Percentiles rank a stretch among this genome's conserved stretches.
These are phyloP conservation scores for Hemichromis elongatus DNA, from an alignment of 2,113 vertebrate species.

Conservation along the genomic window DNA sequence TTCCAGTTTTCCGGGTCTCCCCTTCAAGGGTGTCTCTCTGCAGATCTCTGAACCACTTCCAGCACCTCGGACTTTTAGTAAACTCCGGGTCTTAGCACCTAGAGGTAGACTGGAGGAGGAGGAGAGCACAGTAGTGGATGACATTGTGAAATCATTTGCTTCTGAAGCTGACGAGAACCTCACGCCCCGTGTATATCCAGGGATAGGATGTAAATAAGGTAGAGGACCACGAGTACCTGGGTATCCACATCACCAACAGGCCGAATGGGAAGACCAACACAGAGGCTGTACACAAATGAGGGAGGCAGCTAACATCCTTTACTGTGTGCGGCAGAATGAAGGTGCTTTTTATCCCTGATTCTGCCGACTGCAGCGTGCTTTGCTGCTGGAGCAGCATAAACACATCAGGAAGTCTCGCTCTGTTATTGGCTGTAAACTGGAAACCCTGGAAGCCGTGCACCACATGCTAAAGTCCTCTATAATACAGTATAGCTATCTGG, in stretches of 20 bases:
- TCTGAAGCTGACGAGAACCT: fast-evolving
- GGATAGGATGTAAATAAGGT: fast-evolving
- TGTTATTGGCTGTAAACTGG: not conserved
- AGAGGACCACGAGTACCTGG: not conserved
- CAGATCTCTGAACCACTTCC: not conserved
- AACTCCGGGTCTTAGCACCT: not conserved
- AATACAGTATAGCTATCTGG: fast-evolving
- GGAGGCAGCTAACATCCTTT: not conserved
- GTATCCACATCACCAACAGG: not conserved
- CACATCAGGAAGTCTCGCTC: fast-evolving
- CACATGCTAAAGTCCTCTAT: not conserved
- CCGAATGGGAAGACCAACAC: too few relatives aligned
- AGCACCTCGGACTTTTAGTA: fast-evolving
- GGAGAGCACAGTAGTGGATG: not conserved
- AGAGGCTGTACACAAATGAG: fast-evolving
- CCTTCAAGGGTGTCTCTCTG: fast-evolving
- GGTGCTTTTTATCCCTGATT: fast-evolving
- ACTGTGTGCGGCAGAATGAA: not conserved
- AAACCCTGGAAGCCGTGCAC: not conserved
- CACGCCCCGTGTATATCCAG: fast-evolving
- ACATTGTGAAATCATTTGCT: not conserved
- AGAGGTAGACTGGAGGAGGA: not conserved
- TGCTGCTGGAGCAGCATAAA: not conserved
- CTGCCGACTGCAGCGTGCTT: fast-evolving
- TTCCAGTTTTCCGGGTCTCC: not conserved